Evolutionary conservation across 2,113 vertebrate genomes (phyloP).

Genomic region (Emydocephalus ijimae): DNA sequence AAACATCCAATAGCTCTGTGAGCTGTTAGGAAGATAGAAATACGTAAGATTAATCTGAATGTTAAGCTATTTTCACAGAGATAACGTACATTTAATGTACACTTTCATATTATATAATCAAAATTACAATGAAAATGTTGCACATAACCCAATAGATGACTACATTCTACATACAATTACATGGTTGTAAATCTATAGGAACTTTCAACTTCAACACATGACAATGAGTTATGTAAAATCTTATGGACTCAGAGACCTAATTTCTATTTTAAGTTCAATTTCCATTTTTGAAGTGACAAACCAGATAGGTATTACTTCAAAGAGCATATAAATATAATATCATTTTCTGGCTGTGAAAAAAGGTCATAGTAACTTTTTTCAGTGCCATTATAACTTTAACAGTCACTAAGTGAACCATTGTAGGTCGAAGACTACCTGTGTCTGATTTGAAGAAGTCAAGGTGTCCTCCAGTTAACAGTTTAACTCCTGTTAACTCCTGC

Average conservation of each 20-base stretch:
- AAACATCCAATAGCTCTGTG: constrained; percentile 89
- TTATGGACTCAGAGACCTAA: not conserved
- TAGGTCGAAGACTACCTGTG: too few species aligned
- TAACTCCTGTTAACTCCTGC: not conserved
- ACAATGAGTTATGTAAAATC: not conserved
- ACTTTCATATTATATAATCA: not conserved
- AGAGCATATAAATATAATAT: not conserved
- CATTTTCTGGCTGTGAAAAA: not conserved
- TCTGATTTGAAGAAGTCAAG: not conserved
- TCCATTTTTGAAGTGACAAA: not conserved
- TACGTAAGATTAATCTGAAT: not conserved
- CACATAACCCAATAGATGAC: not conserved
- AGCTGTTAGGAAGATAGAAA: constrained; percentile 67
- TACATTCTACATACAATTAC: not conserved
- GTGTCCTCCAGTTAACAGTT: not conserved
- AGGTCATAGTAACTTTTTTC: too few species aligned
- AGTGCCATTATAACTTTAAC: too few species aligned
- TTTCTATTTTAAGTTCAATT: not conserved
- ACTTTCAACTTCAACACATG: not conserved
- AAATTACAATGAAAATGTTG: not conserved
- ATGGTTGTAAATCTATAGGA: not conserved
- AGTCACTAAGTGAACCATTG: too few species aligned
- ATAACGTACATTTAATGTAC: not conserved
- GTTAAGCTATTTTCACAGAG: not conserved
- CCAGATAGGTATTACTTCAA: not conserved